Evolutionary conservation across 2,888 invertebrate species (phyloP).

Genomic region (Brenthis ino): DNA sequence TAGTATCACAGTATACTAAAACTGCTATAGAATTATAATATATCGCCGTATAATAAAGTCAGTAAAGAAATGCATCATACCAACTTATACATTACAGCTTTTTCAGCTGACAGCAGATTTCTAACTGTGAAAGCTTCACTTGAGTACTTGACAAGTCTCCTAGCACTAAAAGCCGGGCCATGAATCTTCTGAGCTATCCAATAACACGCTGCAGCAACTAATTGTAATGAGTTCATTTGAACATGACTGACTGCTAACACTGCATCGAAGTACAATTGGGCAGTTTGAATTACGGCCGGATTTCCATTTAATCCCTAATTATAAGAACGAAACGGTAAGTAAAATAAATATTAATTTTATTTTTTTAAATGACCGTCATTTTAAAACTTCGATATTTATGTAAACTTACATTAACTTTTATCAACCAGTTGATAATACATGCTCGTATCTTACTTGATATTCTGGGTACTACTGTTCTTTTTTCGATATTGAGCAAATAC

Average conservation of each 20-base stretch:
- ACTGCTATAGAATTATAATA: too few species aligned
- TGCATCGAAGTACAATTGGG: constrained; percentile 66
- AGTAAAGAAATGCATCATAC: constrained; percentile 45
- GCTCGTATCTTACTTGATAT: constrained; percentile 55
- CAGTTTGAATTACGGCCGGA: constrained; percentile 60
- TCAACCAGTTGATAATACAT: constrained; percentile 71
- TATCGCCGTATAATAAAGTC: neutral
- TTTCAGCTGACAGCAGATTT: constrained; percentile 54
- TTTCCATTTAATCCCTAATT: constrained; percentile 56
- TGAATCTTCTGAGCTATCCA: constrained; percentile 69
- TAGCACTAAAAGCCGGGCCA: constrained; percentile 49
- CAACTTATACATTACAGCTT: constrained; percentile 53
- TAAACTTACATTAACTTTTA: constrained; percentile 70
- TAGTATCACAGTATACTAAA: neutral
- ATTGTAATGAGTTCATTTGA: constrained; percentile 56
- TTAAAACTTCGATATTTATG: neutral
- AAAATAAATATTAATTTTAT: neutral
- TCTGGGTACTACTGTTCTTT: constrained; percentile 44
- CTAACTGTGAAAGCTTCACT: constrained; percentile 52
- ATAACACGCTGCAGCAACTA: constrained; percentile 64
- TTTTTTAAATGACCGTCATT: neutral
- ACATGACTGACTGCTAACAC: constrained; percentile 49
- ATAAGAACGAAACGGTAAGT: neutral
- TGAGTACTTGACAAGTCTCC: constrained; percentile 52
- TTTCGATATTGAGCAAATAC: constrained; percentile 54